phyloP scores from a whole-genome alignment of 64 coral and sea anemone species.

The Platygyra sinensis region DNA sequence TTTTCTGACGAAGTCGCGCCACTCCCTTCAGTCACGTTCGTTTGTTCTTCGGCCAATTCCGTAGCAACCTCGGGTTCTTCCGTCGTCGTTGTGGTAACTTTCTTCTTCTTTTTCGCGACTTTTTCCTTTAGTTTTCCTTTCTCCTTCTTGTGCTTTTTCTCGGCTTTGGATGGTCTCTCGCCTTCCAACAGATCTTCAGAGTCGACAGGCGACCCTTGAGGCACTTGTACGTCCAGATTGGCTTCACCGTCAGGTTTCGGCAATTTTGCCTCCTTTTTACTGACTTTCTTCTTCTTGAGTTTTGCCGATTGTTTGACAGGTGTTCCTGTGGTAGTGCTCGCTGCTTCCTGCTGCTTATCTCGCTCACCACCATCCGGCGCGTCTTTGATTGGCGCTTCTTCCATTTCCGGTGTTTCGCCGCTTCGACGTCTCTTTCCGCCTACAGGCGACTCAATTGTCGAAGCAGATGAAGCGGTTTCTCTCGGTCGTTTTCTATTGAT shows the following conservation, averaged over 20 bases:
- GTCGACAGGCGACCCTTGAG: conserved; percentile 24
- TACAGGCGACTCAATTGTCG: conserved; percentile 57
- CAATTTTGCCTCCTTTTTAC: conserved; percentile 71
- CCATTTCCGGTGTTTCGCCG: conserved; percentile 36
- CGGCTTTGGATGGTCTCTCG: conserved; percentile 38
- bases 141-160: conserved; percentile 89
- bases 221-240: conserved; percentile 16
- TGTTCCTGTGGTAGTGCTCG: conserved; percentile 9
- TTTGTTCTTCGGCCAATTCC: conserved; percentile 47
- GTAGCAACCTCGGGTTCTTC: conserved; percentile 1
- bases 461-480: conserved; percentile 18
- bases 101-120: conserved; percentile 72
- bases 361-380: conserved; percentile 9
- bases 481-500: conserved; percentile 70
- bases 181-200: conserved; percentile 17
- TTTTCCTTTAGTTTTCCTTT: conserved; percentile 79
- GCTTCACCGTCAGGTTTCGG: conserved; percentile 40
- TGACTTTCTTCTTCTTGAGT: conserved; percentile 86
- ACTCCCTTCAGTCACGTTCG: conserved; percentile 31
- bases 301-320: conserved; percentile 66
- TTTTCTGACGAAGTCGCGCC: conserved; percentile 18
- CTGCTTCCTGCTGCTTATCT: not conserved
- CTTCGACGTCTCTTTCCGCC: conserved; percentile 74
- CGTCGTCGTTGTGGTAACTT: not conserved
- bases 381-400: conserved; percentile 1